phyloP scores from a whole-genome alignment of 2,888 invertebrate species.

The Parascotia fuliginaria region DNA sequence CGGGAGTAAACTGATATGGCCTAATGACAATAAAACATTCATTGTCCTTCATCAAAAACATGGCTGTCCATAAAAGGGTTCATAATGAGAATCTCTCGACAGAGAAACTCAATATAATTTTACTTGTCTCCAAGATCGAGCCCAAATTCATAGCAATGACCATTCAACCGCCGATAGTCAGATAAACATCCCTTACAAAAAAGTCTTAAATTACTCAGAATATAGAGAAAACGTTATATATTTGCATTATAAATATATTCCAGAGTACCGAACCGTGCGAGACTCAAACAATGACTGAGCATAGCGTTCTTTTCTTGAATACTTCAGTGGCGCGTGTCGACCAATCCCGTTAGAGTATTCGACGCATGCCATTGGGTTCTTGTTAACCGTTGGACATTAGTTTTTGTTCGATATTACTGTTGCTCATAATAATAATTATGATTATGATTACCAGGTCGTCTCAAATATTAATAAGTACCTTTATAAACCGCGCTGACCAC shows the following conservation, averaged over 20 bases:
- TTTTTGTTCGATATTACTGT: slow-evolving; percentile 17
- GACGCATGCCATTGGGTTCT: slow-evolving; percentile 33
- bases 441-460: no score
- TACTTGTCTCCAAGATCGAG: no score
- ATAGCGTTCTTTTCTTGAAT: slow-evolving; percentile 46
- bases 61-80: no score
- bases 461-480: no score
- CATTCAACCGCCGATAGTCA: no score
- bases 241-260: slow-evolving; percentile 6
- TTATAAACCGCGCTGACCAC: no score
- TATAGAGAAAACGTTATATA: neutral
- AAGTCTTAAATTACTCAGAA: neutral
- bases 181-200: neutral
- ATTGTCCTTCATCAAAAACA: no score
- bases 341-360: slow-evolving; percentile 54
- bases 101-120: no score
- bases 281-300: slow-evolving; percentile 49
- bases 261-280: slow-evolving; percentile 37
- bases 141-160: no score
- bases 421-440: neutral
- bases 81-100: no score
- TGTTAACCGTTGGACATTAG: slow-evolving; percentile 20
- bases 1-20: no score
- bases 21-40: no score
- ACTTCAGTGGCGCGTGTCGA: slow-evolving; percentile 46